Evolutionary conservation across 2,797 vertebrate species (phyloP).

Genomic region (Falco berigora): DNA sequence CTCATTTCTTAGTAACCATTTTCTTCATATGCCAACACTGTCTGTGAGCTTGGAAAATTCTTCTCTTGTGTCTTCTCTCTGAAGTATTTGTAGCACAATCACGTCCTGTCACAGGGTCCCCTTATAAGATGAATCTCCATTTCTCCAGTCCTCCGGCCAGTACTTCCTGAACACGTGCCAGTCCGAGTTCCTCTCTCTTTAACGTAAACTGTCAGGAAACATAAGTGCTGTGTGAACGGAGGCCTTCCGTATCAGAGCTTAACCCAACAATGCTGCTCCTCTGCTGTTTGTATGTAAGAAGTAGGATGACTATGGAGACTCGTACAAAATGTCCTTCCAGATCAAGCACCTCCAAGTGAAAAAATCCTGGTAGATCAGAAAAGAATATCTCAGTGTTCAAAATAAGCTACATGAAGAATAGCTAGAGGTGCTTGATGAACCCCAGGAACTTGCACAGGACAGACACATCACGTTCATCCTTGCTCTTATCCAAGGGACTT

Average conservation of each 20-base stretch:
- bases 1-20: neutral
- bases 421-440: neutral
- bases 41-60: neutral
- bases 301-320: neutral
- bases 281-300: neutral
- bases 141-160: neutral
- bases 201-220: neutral
- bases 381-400: neutral
- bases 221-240: neutral
- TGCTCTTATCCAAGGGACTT: neutral
- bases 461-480: neutral
- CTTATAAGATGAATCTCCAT: neutral
- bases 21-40: neutral
- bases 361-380: neutral
- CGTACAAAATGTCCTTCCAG: neutral
- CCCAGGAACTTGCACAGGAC: neutral
- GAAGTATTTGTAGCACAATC: neutral
- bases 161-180: neutral
- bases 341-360: neutral
- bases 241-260: neutral
- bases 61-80: neutral
- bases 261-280: neutral
- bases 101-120: neutral
- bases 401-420: neutral
- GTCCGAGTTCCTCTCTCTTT: neutral